Conservation (phyloP, 2,113 vertebrate genomes). For the Merops nubicus region DNA sequence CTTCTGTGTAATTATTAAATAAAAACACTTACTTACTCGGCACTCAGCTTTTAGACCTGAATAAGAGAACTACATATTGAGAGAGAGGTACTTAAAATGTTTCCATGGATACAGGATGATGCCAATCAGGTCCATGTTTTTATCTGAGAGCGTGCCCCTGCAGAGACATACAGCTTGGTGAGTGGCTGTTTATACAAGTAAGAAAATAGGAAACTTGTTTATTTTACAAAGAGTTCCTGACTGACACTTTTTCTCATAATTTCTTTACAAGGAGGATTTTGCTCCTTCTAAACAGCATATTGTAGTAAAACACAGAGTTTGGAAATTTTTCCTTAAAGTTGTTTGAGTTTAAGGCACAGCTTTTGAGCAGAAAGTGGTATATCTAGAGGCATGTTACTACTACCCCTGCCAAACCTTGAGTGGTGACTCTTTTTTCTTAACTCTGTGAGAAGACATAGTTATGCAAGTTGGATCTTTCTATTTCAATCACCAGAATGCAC, state of each 20-base stretch:
- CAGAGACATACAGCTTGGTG: conserved; percentile 72
- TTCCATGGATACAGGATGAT: conserved; percentile 92
- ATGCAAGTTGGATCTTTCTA: conserved; percentile 1
- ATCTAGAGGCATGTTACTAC: neutral
- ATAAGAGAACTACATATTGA: conserved; percentile 80
- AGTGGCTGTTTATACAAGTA: conserved; percentile 81
- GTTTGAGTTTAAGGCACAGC: conserved; percentile 17
- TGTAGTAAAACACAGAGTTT: conserved; percentile 20
- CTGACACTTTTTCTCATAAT: conserved; percentile 63
- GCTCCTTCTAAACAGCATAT: conserved; percentile 28
- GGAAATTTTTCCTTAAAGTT: conserved; percentile 6
- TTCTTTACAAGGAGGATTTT: conserved; percentile 16
- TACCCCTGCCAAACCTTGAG: neutral
- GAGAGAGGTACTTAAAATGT: conserved; percentile 85
- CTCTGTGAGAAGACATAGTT: neutral
- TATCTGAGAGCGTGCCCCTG: conserved; percentile 81
- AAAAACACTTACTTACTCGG: conserved; percentile 84
- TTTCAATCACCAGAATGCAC: neutral
- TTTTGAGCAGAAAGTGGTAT: conserved; percentile 34
- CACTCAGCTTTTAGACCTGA: conserved; percentile 81
- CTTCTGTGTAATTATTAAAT: conserved; percentile 85
- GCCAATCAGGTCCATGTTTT: conserved; percentile 82
- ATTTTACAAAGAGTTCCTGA: conserved; percentile 78
- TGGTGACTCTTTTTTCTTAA: neutral
- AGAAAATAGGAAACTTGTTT: conserved; percentile 83